Percentiles rank a stretch among this genome's conserved stretches.
Evolutionary conservation across 2,797 vertebrate genomes (phyloP).

Genomic region (Serranus cabrilla): DNA sequence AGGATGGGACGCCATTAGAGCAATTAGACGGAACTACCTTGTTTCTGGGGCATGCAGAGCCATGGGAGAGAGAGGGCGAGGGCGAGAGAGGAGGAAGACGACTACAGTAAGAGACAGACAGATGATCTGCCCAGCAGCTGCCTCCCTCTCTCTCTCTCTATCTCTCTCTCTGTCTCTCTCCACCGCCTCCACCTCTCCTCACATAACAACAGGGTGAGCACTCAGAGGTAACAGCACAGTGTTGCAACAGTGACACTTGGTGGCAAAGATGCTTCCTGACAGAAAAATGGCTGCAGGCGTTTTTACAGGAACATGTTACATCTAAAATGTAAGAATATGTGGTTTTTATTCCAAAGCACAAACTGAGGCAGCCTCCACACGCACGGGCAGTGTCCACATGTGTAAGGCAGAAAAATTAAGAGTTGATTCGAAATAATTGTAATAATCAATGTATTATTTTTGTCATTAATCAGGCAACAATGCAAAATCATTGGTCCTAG

Average conservation of each 20-base stretch:
- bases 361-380: not conserved
- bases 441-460: not conserved
- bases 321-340: not conserved
- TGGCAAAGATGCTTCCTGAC: constrained; percentile 62
- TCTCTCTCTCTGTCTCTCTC: constrained; percentile 31
- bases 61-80: constrained; percentile 47
- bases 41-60: constrained; percentile 77
- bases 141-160: constrained; percentile 39
- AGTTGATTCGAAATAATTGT: not conserved
- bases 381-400: not conserved
- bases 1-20: constrained; percentile 83
- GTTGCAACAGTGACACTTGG: constrained; percentile 82
- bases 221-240: constrained; percentile 31
- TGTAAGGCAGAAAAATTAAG: not conserved
- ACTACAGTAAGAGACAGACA: constrained; percentile 67
- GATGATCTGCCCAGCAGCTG: constrained; percentile 66
- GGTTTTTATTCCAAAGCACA: constrained; percentile 2
- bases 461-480: not conserved
- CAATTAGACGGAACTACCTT: constrained; percentile 83
- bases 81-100: constrained; percentile 18
- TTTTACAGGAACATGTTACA: constrained; percentile 8
- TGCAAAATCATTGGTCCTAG: not conserved
- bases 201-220: constrained; percentile 18
- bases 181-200: constrained; percentile 22
- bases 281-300: constrained; percentile 35